Percentiles rank a stretch among this genome's conserved stretches.
Evolutionary conservation across 2,888 invertebrate species (phyloP).

Genomic region (Ceramica pisi): DNA sequence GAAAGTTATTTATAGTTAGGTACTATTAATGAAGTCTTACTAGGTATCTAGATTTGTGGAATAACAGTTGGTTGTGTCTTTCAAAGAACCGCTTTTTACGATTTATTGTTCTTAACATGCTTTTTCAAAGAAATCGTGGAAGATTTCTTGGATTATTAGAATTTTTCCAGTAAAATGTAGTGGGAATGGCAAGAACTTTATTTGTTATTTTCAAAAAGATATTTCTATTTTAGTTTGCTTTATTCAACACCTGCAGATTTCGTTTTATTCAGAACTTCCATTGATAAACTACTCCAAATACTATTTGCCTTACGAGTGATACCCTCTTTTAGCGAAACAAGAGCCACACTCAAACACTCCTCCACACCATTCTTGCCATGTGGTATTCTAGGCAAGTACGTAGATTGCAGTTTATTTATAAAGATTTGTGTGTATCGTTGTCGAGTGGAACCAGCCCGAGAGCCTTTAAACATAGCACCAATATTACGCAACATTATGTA

Average conservation of each 20-base stretch:
- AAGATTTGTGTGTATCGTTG: no score
- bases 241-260: no score
- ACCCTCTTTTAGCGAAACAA: no score
- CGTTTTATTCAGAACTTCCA: neutral
- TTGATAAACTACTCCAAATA: no score
- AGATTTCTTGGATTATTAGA: neutral
- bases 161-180: neutral
- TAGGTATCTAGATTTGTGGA: constrained; percentile 14
- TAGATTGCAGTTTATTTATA: no score
- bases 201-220: neutral
- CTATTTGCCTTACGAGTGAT: no score
- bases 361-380: no score
- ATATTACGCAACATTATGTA: neutral
- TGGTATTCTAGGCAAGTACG: no score
- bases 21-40: neutral
- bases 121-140: neutral
- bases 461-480: no score
- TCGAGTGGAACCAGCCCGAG: no score
- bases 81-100: neutral
- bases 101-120: neutral
- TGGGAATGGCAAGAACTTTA: neutral
- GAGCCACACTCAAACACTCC: no score
- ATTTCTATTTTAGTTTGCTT: neutral
- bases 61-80: neutral
- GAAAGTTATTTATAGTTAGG: constrained; percentile 46